Evolutionary conservation across 2,113 vertebrate species (phyloP), one percentile per base, ranked within the genome.

Genomic region (Cottus gobio): DNA sequence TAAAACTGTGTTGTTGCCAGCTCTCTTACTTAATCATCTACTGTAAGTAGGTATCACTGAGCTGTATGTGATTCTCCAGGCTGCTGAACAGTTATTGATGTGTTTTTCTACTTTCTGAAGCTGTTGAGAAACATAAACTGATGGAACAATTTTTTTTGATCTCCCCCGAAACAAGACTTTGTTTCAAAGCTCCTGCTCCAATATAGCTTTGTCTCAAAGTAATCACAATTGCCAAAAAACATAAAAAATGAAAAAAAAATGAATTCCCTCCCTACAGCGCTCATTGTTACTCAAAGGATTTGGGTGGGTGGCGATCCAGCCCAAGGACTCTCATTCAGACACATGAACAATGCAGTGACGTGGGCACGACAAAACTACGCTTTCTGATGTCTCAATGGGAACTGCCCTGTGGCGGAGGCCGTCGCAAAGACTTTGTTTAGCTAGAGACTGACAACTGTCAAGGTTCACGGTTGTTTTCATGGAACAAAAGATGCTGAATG

Each of bases 311-410:
- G 80, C 9, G 11, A 85, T 85, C 60, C 73, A 85, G 85, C 80
- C 75, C 80, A 84, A 90, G 87, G 85, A 83, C 89, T 79, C 85
- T 85, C 70, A 85, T 91, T 85, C 37, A 79, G 75, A 83, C 87
- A 71, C 80, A 77, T 70, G 50, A 91, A 90, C 85, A 84, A 85
- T 83, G 76, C 58, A 24, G 62, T 2, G 36, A 88, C 6, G 71
- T 81, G 79, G 70, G 79, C 72, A 61, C 3, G 31, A 62, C 30
- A 77, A 76, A 54, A 83, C 0, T 54, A 44, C 18, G 37, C 42
- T 77, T 77, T 77, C 67, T 63, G 18, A 72, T 62, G 0, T 54
- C 58, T 85, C 48, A 20, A 57, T 70, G 74, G 50, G 37, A 72
- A 84, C 46, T 63, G 28, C 64, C 57, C 48, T 16, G 13, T 26